A percentile compares a stretch with the other conserved stretches of the same genome.
Evolutionary conservation across 2,888 invertebrate genomes (phyloP).

Genomic region (Ormyrus thymus): DNA sequence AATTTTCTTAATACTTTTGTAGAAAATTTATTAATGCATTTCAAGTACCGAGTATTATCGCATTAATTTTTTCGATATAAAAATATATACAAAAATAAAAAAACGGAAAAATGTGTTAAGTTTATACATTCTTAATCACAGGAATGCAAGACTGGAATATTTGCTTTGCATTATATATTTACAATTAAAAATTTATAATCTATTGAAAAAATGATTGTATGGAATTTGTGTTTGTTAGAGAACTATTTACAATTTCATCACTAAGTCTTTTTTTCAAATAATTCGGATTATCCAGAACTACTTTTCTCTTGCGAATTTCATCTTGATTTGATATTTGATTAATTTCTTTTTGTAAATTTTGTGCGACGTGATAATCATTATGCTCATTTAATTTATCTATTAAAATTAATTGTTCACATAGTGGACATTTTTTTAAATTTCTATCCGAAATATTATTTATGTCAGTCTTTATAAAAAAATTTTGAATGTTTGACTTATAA

Average conservation of each 20-base stretch:
- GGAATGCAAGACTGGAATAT: constrained; percentile 15
- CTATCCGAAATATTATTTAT: constrained; percentile 65
- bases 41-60: constrained; percentile 20
- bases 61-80: constrained; percentile 18
- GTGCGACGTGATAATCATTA: constrained; percentile 90
- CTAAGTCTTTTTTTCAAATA: constrained; percentile 49
- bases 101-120: constrained; percentile 19
- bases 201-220: constrained; percentile 51
- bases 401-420: constrained; percentile 82
- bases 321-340: constrained; percentile 70
- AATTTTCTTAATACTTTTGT: constrained; percentile 15
- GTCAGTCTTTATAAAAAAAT: constrained; percentile 75
- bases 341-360: constrained; percentile 82
- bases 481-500: constrained; percentile 65
- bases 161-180: constrained; percentile 33
- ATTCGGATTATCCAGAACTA: constrained; percentile 17
- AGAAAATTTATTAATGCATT: constrained; percentile 50
- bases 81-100: constrained; percentile 31
- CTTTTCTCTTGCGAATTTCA: constrained; percentile 39
- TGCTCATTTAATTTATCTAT: constrained; percentile 83
- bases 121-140: constrained; percentile 22
- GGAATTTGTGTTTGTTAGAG: constrained; percentile 32
- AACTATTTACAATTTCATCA: constrained; percentile 32
- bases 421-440: constrained; percentile 78
- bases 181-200: constrained; percentile 30